These are phyloP conservation scores for Spodoptera littoralis DNA, from an alignment of 2,888 invertebrate genomes.

Conservation along the genomic window DNA sequence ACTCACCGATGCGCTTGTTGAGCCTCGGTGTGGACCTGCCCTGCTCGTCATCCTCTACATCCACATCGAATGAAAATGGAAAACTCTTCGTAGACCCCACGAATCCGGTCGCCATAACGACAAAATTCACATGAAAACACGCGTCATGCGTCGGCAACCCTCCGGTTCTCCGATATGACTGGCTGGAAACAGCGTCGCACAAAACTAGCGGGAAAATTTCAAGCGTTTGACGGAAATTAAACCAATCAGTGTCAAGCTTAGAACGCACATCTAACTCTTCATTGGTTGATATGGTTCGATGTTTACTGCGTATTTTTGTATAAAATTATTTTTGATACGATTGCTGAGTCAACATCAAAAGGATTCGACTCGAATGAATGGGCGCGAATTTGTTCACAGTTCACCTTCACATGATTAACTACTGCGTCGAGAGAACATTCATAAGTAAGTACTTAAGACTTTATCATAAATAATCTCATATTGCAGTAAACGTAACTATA, in stretches of 20 bases:
- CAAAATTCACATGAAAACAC: constrained; percentile 45
- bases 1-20: constrained; percentile 80
- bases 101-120: constrained; percentile 80
- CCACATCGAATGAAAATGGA: constrained; percentile 85
- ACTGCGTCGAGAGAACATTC: constrained; percentile 9
- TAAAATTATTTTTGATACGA: constrained; percentile 45
- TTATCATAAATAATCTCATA: too few species aligned
- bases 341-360: constrained; percentile 48
- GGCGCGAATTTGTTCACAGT: constrained; percentile 14
- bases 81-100: constrained; percentile 86
- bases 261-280: constrained; percentile 9
- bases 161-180: constrained; percentile 54
- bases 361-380: constrained; percentile 36
- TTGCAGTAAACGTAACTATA: too few species aligned
- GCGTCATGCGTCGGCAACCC: constrained; percentile 54
- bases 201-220: constrained; percentile 52
- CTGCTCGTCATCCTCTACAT: constrained; percentile 80
- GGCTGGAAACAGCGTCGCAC: constrained; percentile 45
- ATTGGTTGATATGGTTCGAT: constrained; percentile 33
- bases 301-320: constrained; percentile 41
- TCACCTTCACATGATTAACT: constrained; percentile 19
- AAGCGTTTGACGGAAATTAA: constrained; percentile 54
- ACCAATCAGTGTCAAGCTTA: constrained; percentile 39
- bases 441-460: too few species aligned
- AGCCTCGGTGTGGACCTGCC: constrained; percentile 74